Evolutionary conservation across 1,140 invertebrate genomes (phyloP), one percentile per base, ranked within the genome.

Genomic region (Cydia amplana): DNA sequence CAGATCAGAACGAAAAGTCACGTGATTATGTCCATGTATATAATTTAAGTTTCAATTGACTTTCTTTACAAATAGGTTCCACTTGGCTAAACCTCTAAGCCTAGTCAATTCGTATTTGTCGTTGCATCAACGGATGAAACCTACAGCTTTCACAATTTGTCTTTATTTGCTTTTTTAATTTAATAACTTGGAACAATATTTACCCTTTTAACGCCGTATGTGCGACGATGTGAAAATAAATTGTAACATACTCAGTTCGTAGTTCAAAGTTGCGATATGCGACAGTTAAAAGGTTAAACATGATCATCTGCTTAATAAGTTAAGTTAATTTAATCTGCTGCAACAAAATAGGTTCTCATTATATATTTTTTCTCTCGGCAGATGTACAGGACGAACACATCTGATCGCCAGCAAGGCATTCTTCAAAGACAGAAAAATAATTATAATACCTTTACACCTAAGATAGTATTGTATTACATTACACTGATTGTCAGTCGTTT

Each of bases 341-440:
- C 7, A 20, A 23, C 6, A 0, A 10, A 23, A 23, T 60, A 60
- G 55, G 55, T 60, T 60, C n/a, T 70, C n/a, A 70, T 36, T 43
- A n/a, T 78, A 85, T 87, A 91, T 91, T 90, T 91, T 94, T 94
- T 94, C 93, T 93, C 90, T 93, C 91, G 82, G 85, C 94, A 95
- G 94, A 95, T 94, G 94, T 94, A 84, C 94, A 94, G 87, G 94
- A 95, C 83, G 94, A 95, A 89, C 93, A 93, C 86, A 94, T 94
- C 87, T 95, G 93, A 93, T 85, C 83, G 79, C 79, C 78, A 70
- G 80, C 85, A 81, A 82, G 84, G 80, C 82, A 80, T 83, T 76
- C 86, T 82, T 74, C 86, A 80, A 83, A 79, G 79, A 78, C 74
- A 78, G 67, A 67, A 64, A 75, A 75, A 67, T 78, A 75, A 64